phyloP scores from a whole-genome alignment of 2,888 invertebrate species.

The Heliconius charithonia region DNA sequence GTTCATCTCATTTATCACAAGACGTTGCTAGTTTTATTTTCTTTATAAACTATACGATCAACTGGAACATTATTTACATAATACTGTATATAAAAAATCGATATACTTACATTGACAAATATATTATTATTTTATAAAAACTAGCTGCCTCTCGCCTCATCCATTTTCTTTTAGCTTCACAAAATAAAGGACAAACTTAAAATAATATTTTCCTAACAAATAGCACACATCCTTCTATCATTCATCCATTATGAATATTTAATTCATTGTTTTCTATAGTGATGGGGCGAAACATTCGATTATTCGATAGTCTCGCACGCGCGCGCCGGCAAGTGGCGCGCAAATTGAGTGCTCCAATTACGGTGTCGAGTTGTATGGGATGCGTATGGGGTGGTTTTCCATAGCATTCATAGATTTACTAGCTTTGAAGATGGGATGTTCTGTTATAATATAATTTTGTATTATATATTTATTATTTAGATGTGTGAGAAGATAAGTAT shows the following conservation, averaged over 20 bases:
- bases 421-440: neutral
- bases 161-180: neutral
- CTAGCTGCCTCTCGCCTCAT: no score
- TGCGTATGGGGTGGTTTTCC: slow-evolving; percentile 39
- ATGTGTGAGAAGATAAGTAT: neutral
- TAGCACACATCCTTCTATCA: slow-evolving; percentile 8
- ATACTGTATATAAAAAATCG: no score
- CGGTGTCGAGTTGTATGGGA: slow-evolving; percentile 67
- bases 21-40: no score
- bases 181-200: neutral
- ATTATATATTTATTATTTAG: neutral
- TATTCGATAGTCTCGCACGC: slow-evolving; percentile 66
- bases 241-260: slow-evolving; percentile 49
- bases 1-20: no score
- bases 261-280: slow-evolving; percentile 57
- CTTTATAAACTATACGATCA: no score
- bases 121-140: no score
- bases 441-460: neutral
- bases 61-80: no score
- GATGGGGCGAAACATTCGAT: slow-evolving; percentile 66
- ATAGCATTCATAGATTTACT: neutral
- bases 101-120: no score
- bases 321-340: slow-evolving; percentile 71
- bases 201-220: slow-evolving; percentile 21
- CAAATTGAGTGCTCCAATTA: slow-evolving; percentile 84